Percentiles rank a stretch among this genome's conserved stretches.
These are phyloP conservation scores for Thamnaconus septentrionalis DNA, from an alignment of 2,113 vertebrate species.

Conservation along the genomic window DNA sequence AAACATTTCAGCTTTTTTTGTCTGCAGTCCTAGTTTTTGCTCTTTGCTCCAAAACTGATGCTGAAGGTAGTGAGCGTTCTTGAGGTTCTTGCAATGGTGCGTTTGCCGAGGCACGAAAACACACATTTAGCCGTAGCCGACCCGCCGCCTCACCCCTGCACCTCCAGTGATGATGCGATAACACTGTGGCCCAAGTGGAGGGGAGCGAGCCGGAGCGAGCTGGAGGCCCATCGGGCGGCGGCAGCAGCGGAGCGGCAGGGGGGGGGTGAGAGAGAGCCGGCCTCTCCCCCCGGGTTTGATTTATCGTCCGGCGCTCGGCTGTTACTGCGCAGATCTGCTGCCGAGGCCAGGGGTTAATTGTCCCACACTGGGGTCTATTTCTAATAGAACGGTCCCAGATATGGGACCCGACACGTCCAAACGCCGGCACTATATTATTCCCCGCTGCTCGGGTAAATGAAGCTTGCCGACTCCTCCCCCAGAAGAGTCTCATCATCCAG, in stretches of 20 bases:
- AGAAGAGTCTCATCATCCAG: slow-evolving; percentile 47
- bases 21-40: slow-evolving; percentile 1
- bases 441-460: slow-evolving; percentile 66
- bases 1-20: background rate
- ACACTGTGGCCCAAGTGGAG: background rate
- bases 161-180: slow-evolving; percentile 45
- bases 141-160: background rate
- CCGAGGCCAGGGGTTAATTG: slow-evolving; percentile 71
- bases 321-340: slow-evolving; percentile 65
- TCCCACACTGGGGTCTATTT: slow-evolving; percentile 69
- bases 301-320: slow-evolving; percentile 60
- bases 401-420: slow-evolving; percentile 68
- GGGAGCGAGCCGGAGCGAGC: too few species aligned
- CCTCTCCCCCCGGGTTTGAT: slow-evolving; percentile 64
- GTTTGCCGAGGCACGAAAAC: slow-evolving; percentile 7
- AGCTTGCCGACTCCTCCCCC: slow-evolving; percentile 56
- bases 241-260: slow-evolving; percentile 36
- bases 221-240: slow-evolving; percentile 35
- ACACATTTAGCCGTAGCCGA: too few species aligned
- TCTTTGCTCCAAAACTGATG: slow-evolving; percentile 29
- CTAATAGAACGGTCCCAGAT: slow-evolving; percentile 70
- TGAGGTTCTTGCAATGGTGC: slow-evolving; percentile 3
- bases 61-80: slow-evolving; percentile 14
- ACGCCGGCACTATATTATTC: slow-evolving; percentile 66
- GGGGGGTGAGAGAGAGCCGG: slow-evolving; percentile 26